phyloP scores from a whole-genome alignment of 2,797 vertebrate species.

The Gastrophryne carolinensis region DNA sequence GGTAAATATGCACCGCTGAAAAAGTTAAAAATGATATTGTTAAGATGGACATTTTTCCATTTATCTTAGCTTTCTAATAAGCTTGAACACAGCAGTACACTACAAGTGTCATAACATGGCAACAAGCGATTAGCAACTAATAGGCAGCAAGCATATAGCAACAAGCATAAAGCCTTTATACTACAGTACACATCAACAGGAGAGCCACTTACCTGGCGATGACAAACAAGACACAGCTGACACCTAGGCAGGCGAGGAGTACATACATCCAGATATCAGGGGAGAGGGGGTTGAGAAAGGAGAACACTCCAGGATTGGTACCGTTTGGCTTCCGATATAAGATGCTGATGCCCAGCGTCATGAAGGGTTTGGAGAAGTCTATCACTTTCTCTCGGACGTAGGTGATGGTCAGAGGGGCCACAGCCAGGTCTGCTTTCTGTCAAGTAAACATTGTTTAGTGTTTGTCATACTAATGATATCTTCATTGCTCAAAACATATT shows the following conservation, averaged over 20 bases:
- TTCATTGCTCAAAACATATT: background rate
- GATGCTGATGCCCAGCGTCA: conserved; percentile 96
- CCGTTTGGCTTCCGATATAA: conserved; percentile 96
- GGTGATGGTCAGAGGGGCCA: conserved; percentile 96
- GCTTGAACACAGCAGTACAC: no score
- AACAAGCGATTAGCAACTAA: no score
- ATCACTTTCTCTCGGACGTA: conserved; percentile 97
- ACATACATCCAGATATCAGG: conserved; percentile 99
- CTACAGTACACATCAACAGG: background rate
- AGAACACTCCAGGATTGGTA: conserved; percentile 96
- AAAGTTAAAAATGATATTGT: no score
- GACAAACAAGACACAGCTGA: conserved; percentile 97
- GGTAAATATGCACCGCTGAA: no score
- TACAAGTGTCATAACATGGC: no score
- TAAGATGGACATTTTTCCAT: no score
- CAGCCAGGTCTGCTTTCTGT: conserved; percentile 94
- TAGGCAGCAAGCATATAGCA: no score
- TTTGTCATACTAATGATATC: background rate
- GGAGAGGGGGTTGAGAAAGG: conserved; percentile 94
- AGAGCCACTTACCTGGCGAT: conserved; percentile 86
- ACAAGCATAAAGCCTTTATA: no score
- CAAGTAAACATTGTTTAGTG: conserved; percentile 48
- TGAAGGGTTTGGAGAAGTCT: conserved; percentile 98
- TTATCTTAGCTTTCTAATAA: no score
- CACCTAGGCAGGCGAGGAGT: conserved; percentile 91